These are phyloP conservation scores for Noctua janthe DNA, from an alignment of 2,888 invertebrate genomes.

Conservation along the genomic window DNA sequence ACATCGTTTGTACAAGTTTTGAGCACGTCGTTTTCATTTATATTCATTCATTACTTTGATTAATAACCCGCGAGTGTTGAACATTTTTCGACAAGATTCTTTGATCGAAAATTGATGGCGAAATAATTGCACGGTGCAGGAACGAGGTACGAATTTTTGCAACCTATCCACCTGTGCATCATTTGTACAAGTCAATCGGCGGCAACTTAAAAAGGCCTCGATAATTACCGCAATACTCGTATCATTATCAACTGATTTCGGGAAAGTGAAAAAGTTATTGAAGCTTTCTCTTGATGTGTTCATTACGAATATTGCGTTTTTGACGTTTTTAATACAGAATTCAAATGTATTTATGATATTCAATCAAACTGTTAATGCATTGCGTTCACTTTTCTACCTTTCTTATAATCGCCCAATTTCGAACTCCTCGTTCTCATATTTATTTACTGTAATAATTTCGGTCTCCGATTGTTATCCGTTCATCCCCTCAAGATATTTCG, in stretches of 20 bases:
- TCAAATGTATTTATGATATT: slow-evolving; percentile 26
- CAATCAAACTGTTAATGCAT: slow-evolving; percentile 28
- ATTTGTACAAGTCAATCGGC: slow-evolving; percentile 77
- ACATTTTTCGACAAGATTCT: slow-evolving; percentile 70
- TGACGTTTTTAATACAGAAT: slow-evolving; percentile 8
- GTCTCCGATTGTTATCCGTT: slow-evolving; percentile 52
- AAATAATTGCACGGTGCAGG: slow-evolving; percentile 78
- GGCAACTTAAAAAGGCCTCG: slow-evolving; percentile 58
- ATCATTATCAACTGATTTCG: slow-evolving; percentile 61
- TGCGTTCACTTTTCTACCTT: slow-evolving; percentile 39
- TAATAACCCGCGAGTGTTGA: slow-evolving; percentile 55
- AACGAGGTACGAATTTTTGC: slow-evolving; percentile 71
- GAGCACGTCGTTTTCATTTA: slow-evolving; percentile 43
- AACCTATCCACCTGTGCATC: slow-evolving; percentile 77
- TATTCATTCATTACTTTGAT: slow-evolving; percentile 61
- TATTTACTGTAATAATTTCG: slow-evolving; percentile 51
- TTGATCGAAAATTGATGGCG: slow-evolving; percentile 81
- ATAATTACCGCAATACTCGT: slow-evolving; percentile 69
- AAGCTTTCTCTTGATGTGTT: slow-evolving; percentile 46
- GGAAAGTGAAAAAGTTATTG: slow-evolving; percentile 32
- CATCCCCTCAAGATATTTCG: slow-evolving; percentile 56
- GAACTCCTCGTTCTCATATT: slow-evolving; percentile 39
- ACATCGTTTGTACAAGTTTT: slow-evolving; percentile 40
- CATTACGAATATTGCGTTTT: slow-evolving; percentile 30
- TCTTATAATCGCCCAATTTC: slow-evolving; percentile 35